Conservation (phyloP, 2,113 vertebrate genomes). For the Camelus bactrianus region DNA sequence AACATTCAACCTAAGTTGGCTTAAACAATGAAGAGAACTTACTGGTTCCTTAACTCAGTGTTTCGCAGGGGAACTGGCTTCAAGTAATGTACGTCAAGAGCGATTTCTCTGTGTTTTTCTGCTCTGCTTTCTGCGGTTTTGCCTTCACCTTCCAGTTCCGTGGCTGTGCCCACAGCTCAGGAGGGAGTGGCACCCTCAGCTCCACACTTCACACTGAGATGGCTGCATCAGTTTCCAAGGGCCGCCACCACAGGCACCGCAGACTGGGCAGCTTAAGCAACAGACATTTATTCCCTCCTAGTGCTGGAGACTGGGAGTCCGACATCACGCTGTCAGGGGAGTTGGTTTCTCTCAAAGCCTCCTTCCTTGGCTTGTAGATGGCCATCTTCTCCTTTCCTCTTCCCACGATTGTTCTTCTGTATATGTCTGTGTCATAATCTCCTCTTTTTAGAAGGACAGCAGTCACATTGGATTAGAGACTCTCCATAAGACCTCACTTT, state of each 20-base stretch:
- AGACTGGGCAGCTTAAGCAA: not conserved
- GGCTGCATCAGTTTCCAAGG: not conserved
- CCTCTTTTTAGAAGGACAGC: not conserved
- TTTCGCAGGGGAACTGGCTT: not conserved
- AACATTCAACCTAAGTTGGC: not conserved
- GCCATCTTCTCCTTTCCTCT: not conserved
- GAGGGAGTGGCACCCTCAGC: not conserved
- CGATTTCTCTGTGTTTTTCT: not conserved
- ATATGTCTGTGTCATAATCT: not conserved
- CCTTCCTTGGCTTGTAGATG: not conserved
- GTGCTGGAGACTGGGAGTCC: not conserved
- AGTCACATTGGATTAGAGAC: not conserved
- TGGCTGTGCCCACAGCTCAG: not conserved
- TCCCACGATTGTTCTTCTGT: not conserved
- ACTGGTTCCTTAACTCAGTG: not conserved
- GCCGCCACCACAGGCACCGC: not conserved
- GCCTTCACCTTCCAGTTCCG: not conserved
- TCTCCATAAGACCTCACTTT: not conserved
- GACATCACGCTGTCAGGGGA: not conserved
- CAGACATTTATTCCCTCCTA: not conserved
- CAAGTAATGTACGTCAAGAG: not conserved
- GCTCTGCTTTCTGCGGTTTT: not conserved
- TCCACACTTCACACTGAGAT: not conserved
- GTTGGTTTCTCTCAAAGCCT: not conserved
- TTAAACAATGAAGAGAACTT: not conserved